Evolutionary conservation across 2,113 vertebrate species (phyloP).

Genomic region (Gobio gobio): DNA sequence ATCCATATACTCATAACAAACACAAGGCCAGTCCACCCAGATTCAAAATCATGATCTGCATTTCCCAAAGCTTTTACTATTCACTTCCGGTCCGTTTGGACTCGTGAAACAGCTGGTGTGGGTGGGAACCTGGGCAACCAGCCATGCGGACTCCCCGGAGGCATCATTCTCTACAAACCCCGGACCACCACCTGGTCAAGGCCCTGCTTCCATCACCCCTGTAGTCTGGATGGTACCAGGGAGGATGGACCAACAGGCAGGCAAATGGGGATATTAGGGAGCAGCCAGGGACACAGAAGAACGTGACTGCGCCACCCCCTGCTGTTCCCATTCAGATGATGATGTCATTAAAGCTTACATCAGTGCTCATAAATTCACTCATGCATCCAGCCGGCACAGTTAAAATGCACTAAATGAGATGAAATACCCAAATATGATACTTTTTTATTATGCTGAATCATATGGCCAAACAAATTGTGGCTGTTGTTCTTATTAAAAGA

Average conservation of each 20-base stretch:
- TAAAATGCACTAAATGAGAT: slow-evolving; percentile 2
- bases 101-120: slow-evolving; percentile 68
- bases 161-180: slow-evolving; percentile 67
- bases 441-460: neutral
- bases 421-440: neutral
- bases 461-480: neutral
- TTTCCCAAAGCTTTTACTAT: neutral
- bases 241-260: slow-evolving; percentile 20
- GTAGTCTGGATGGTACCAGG: slow-evolving; percentile 52
- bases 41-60: neutral
- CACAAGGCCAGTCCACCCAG: neutral
- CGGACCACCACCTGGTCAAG: slow-evolving; percentile 46
- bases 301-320: neutral
- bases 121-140: slow-evolving; percentile 55
- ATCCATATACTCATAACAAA: neutral
- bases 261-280: neutral
- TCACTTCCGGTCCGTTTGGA: slow-evolving; percentile 5
- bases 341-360: slow-evolving; percentile 73
- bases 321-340: slow-evolving; percentile 55
- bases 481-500: neutral
- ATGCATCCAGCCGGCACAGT: slow-evolving; percentile 2
- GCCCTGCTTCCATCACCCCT: slow-evolving; percentile 58
- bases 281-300: neutral
- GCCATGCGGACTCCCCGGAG: slow-evolving; percentile 60
- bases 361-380: slow-evolving; percentile 57